Evolutionary conservation across 2,888 invertebrate genomes (phyloP).

Genomic region (Lysandra coridon): DNA sequence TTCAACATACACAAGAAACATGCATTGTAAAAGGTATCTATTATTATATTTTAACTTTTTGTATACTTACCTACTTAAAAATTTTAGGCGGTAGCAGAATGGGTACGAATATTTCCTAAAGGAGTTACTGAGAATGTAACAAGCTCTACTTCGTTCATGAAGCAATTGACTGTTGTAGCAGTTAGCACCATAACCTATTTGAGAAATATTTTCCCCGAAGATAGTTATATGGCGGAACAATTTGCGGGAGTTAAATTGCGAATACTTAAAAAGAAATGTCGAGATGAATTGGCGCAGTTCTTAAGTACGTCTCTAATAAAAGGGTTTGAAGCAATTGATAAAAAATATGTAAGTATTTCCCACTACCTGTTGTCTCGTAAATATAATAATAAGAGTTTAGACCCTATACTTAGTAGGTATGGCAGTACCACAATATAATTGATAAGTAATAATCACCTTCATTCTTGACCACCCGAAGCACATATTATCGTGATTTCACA

Average conservation of each 20-base stretch:
- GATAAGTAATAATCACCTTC: no score
- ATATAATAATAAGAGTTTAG: no score
- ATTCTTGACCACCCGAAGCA: no score
- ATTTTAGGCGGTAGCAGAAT: conserved; percentile 57
- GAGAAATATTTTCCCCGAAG: conserved; percentile 58
- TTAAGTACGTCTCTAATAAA: conserved; percentile 57
- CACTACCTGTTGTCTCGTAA: no score
- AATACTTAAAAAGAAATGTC: conserved; percentile 60
- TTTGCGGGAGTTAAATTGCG: conserved; percentile 57
- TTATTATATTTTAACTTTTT: not conserved
- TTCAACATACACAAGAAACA: not conserved
- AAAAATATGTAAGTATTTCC: conserved; percentile 62
- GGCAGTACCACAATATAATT: no score
- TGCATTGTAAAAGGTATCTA: no score
- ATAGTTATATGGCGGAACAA: conserved; percentile 53
- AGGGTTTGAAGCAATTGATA: conserved; percentile 69
- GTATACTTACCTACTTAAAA: not conserved
- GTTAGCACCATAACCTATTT: conserved; percentile 62
- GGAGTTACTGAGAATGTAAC: conserved; percentile 62
- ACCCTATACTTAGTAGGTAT: no score
- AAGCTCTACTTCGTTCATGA: conserved; percentile 66
- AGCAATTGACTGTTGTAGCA: conserved; percentile 63
- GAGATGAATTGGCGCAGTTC: conserved; percentile 61
- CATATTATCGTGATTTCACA: no score
- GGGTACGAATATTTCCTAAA: conserved; percentile 59